A percentile compares a stretch with the other conserved stretches of the same genome.
Conservation (phyloP, 2,113 vertebrate genomes). For the Larimichthys crocea region DNA sequence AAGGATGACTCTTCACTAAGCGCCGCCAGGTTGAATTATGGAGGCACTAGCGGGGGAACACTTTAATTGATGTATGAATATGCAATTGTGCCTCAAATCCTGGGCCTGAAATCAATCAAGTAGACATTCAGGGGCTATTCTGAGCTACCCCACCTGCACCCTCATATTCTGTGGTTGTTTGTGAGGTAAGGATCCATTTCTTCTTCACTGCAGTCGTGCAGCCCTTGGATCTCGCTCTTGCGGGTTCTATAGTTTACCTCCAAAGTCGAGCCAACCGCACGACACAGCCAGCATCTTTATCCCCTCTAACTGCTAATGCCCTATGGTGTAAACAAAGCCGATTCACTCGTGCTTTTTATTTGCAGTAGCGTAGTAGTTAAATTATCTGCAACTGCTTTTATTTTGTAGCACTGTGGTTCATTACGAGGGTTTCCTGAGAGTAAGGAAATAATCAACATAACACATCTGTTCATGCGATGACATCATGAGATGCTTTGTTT, state of each 20-base stretch:
- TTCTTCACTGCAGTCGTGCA: constrained; percentile 23
- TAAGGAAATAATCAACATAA: constrained; percentile 30
- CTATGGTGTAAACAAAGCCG: constrained; percentile 9
- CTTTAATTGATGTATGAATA: constrained; percentile 81
- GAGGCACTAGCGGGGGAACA: constrained; percentile 52
- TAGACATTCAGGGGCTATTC: constrained; percentile 57
- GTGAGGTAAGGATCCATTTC: constrained; percentile 47
- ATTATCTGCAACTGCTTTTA: constrained; percentile 30
- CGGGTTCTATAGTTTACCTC: constrained; percentile 30
- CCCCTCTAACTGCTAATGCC: constrained; percentile 26
- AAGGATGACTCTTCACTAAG: constrained; percentile 55
- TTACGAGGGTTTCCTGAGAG: constrained; percentile 25
- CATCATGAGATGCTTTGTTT: constrained; percentile 38
- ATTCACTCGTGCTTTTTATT: constrained; percentile 31
- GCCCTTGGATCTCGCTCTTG: constrained; percentile 14
- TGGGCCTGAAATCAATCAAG: constrained; percentile 78
- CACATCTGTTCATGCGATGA: constrained; percentile 44
- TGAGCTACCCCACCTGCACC: constrained; percentile 66
- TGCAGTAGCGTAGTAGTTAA: constrained; percentile 27
- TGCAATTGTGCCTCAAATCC: constrained; percentile 67
- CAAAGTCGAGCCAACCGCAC: constrained; percentile 13
- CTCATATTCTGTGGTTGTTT: constrained; percentile 34
- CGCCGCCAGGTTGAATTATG: constrained; percentile 69
- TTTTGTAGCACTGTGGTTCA: constrained; percentile 33
- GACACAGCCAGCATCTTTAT: constrained; percentile 34